A percentile compares a stretch with the other conserved stretches of the same genome.
These are phyloP conservation scores for Lasius fuliginosus DNA, from an alignment of 2,888 invertebrate species.

Conservation along the genomic window DNA sequence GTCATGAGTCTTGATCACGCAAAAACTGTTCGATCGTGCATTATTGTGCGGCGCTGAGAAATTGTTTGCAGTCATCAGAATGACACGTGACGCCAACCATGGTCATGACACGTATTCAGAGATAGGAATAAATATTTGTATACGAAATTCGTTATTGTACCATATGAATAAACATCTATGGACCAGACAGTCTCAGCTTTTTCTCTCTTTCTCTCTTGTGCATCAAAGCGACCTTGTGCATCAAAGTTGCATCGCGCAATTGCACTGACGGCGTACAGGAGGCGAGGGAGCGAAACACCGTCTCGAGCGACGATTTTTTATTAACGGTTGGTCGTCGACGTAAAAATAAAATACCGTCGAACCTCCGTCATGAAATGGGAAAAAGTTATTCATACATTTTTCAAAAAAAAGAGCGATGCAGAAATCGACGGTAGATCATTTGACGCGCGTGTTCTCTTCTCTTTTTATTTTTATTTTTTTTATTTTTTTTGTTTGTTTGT, in stretches of 20 bases:
- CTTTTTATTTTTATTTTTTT: neutral
- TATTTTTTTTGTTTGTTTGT: too few species aligned
- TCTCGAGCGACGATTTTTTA: slow-evolving; percentile 39
- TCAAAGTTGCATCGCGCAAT: slow-evolving; percentile 36
- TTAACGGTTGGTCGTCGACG: slow-evolving; percentile 12
- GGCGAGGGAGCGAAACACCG: slow-evolving; percentile 5
- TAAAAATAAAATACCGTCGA: slow-evolving; percentile 24
- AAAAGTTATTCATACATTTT: slow-evolving; percentile 28
- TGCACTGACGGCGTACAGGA: slow-evolving; percentile 9
- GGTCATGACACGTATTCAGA: slow-evolving; percentile 35
- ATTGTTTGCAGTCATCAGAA: slow-evolving; percentile 47
- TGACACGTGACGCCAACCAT: slow-evolving; percentile 34
- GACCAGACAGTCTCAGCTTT: neutral
- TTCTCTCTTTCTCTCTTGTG: neutral
- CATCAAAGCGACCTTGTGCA: slow-evolving; percentile 22
- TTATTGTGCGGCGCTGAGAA: slow-evolving; percentile 55
- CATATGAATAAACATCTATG: neutral
- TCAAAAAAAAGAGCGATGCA: neutral
- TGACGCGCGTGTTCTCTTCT: neutral
- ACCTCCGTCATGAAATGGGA: slow-evolving; percentile 12
- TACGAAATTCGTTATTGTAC: slow-evolving; percentile 34
- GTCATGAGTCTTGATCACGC: slow-evolving; percentile 28
- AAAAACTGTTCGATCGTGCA: slow-evolving; percentile 45
- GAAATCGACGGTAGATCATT: neutral
- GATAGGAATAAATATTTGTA: slow-evolving; percentile 18